Conservation (phyloP, 2,113 vertebrate species). For the Silurus asotus region DNA sequence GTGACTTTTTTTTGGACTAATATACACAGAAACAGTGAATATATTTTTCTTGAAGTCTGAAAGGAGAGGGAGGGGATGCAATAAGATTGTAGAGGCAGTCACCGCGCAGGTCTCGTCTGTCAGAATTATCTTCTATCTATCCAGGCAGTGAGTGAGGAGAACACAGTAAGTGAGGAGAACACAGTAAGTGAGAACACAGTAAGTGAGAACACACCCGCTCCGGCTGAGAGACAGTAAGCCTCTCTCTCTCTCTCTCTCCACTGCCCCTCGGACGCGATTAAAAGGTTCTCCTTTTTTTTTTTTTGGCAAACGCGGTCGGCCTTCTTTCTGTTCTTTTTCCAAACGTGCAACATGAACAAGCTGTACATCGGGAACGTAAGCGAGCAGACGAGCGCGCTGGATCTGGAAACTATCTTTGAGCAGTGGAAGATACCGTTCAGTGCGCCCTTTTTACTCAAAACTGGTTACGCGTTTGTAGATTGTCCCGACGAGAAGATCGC, state of each 20-base stretch:
- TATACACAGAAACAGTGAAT: constrained; percentile 80
- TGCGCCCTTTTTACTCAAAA: constrained; percentile 93
- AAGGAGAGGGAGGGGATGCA: constrained; percentile 71
- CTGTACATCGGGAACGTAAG: constrained; percentile 97
- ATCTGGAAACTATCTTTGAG: constrained; percentile 96
- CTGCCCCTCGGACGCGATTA: constrained; percentile 64
- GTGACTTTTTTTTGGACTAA: constrained; percentile 79
- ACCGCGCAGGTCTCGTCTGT: constrained; percentile 70
- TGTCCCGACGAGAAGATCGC: constrained; percentile 96
- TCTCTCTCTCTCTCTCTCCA: constrained; percentile 40
- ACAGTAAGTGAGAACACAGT: constrained; percentile 29
- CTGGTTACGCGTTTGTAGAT: constrained; percentile 97
- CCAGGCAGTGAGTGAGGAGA: constrained; percentile 67
- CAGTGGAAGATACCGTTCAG: constrained; percentile 94
- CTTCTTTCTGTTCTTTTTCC: constrained; percentile 44
- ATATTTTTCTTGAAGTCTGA: constrained; percentile 68
- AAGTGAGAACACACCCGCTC: constrained; percentile 72
- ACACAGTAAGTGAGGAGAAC: constrained; percentile 52
- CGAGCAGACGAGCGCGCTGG: constrained; percentile 88
- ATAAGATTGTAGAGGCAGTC: constrained; percentile 69
- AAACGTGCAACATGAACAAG: constrained; percentile 90
- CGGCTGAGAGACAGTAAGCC: constrained; percentile 67
- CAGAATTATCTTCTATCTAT: constrained; percentile 63
- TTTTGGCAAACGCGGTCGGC: constrained; percentile 27
- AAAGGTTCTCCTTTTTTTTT: constrained; percentile 50